phyloP scores from a whole-genome alignment of 2,113 vertebrate genomes.

The Noturus placidus region DNA sequence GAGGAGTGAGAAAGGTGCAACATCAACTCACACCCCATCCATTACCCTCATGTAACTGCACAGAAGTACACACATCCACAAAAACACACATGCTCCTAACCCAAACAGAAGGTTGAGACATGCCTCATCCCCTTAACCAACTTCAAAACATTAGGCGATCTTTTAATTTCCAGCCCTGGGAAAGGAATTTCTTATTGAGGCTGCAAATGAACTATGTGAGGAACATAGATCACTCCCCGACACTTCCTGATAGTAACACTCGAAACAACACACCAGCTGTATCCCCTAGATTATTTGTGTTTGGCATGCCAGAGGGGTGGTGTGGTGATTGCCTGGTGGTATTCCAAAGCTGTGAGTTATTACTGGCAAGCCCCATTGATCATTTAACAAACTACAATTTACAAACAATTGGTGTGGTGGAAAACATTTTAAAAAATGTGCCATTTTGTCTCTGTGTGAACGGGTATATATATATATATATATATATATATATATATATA shows the following conservation, averaged over 20 bases:
- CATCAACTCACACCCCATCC: conserved; percentile 31
- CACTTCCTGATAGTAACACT: conserved; percentile 55
- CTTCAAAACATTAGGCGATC: conserved; percentile 50
- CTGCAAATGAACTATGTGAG: conserved; percentile 50
- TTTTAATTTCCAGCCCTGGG: conserved; percentile 53
- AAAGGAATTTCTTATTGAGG: conserved; percentile 52
- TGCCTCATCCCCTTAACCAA: conserved; percentile 49
- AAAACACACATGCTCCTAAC: conserved; percentile 49
- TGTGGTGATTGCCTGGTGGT: conserved; percentile 47
- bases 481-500: too few species aligned
- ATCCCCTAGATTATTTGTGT: conserved; percentile 51
- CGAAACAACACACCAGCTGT: conserved; percentile 49
- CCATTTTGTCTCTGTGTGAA: neutral
- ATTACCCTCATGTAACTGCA: conserved; percentile 26
- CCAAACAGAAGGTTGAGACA: conserved; percentile 42
- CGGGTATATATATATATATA: neutral
- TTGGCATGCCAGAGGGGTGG: conserved; percentile 44
- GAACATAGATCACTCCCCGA: conserved; percentile 46
- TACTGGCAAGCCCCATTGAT: conserved; percentile 20
- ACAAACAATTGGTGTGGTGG: neutral
- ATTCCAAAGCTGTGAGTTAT: conserved; percentile 47
- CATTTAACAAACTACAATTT: conserved; percentile 41
- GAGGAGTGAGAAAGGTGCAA: conserved; percentile 16
- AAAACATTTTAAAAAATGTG: neutral
- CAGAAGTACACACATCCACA: conserved; percentile 35